Conservation (phyloP, 2,888 invertebrate genomes). For the Phengaris alcon region DNA sequence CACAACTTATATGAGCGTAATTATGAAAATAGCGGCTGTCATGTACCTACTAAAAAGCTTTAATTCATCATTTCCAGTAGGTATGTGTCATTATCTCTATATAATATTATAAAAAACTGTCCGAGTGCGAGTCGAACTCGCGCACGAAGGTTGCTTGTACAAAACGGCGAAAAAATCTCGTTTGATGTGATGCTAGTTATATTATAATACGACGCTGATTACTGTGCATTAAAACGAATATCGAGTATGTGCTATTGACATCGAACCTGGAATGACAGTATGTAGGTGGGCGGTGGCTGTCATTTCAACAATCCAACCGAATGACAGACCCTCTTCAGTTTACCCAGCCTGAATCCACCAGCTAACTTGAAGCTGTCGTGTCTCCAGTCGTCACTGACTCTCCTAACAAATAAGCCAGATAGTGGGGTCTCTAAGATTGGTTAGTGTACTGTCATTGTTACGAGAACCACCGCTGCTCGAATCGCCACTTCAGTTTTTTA, state of each 20-base stretch:
- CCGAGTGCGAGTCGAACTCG: no score
- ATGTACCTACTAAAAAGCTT: no score
- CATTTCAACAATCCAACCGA: constrained; percentile 52
- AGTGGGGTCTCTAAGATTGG: constrained; percentile 48
- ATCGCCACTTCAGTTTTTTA: constrained; percentile 64
- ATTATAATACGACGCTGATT: constrained; percentile 22
- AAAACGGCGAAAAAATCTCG: no score
- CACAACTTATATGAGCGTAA: no score
- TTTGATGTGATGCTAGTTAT: not conserved
- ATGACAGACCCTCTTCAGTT: constrained; percentile 49
- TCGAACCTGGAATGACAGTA: constrained; percentile 41
- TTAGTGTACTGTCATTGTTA: constrained; percentile 51
- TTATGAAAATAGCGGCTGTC: no score
- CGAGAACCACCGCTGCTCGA: constrained; percentile 59
- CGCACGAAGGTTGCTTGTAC: no score
- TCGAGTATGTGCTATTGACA: constrained; percentile 32
- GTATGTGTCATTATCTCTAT: no score
- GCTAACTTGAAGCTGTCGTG: constrained; percentile 45
- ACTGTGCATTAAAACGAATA: constrained; percentile 20
- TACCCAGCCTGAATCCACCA: constrained; percentile 45
- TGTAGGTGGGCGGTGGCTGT: constrained; percentile 53
- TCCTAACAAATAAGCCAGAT: constrained; percentile 52
- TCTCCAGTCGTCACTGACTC: constrained; percentile 35
- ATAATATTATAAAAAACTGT: no score
- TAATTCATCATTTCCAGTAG: no score